Conservation (phyloP, 2,888 invertebrate genomes). For the Meteorus cinctellus region DNA sequence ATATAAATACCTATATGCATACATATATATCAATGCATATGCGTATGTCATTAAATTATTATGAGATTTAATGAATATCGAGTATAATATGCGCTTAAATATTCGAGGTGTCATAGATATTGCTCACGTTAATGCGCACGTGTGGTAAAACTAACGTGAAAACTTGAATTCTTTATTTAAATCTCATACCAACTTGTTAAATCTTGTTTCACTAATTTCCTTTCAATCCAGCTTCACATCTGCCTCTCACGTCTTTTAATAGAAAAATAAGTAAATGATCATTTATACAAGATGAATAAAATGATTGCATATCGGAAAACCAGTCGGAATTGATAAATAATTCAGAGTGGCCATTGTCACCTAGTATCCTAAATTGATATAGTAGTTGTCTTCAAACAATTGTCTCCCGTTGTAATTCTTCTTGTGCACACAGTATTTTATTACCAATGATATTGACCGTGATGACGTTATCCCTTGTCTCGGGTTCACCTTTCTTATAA, state of each 20-base stretch:
- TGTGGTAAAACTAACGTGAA: slow-evolving; percentile 6
- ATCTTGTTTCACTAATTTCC: neutral
- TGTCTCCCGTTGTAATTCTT: slow-evolving; percentile 32
- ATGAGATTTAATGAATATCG: slow-evolving; percentile 1
- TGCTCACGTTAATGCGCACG: slow-evolving; percentile 24
- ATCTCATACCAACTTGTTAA: neutral
- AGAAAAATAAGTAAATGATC: slow-evolving; percentile 70
- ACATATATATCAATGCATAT: neutral
- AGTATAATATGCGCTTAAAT: slow-evolving; percentile 9
- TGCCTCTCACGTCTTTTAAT: slow-evolving; percentile 54
- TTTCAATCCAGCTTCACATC: neutral
- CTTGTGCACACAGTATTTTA: slow-evolving; percentile 17
- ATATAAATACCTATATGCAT: neutral
- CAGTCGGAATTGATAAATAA: slow-evolving; percentile 30
- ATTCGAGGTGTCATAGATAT: slow-evolving; percentile 14
- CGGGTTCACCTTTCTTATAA: neutral
- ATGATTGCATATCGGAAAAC: slow-evolving; percentile 51
- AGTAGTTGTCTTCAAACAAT: slow-evolving; percentile 35
- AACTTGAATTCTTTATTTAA: neutral
- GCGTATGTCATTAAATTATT: slow-evolving; percentile 5
- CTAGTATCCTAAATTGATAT: slow-evolving; percentile 43
- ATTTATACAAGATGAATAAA: slow-evolving; percentile 68
- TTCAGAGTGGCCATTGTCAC: slow-evolving; percentile 34
- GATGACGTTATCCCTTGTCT: neutral
- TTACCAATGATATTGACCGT: neutral